Base-by-base conservation (phyloP, 2,797 vertebrate species). In the Sebastes oblongus region DNA sequence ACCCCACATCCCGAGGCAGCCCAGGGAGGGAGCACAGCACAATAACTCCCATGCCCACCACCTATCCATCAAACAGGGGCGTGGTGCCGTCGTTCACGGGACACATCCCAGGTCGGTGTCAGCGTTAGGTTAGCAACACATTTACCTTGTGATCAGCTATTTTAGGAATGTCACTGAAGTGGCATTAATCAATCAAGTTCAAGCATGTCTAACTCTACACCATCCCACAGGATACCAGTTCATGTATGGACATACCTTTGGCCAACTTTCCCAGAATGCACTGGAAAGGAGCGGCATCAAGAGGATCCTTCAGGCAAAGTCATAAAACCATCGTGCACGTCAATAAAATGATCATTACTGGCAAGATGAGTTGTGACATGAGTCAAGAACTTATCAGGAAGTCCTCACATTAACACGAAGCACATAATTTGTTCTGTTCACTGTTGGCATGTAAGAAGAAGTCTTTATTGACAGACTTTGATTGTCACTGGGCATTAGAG, bases 101-200 rank as follows among this genome's bases (percentile, higher is more conserved):
- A 75, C 94, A 96, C 1, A 94, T 97, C 61, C 96, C 96, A 94
- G 96, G 96, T 96, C 11, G 88, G 90, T 75, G 58, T 39, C 27
- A 46, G 4, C 18, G 13, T 18, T 1, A 27, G 6, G 18, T 18
- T 1, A 27, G 5, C 29, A 39, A 46, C 4, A 34, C 14, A 59
- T 52, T 30, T 32, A 8, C 24, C 6, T 11, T 25, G 0, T 36
- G 30, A 25, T 66, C 4, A 30, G 11, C 13, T 25, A 30, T 56
- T 56, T 32, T 56, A 56, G 16, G 24, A 39, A 67, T 66, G 18
- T 27, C 25, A 22, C 54, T 54, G n/a, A 13, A 18, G 7, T 14
- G 13, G 66, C 42, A 76, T 29, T 0, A n/a, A 52, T 71, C 18
- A 46, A 20, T 66, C 7, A 62, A 22, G 3, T 24, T 76, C 16